These are phyloP conservation scores for Neria commutata DNA, from an alignment of 2,888 invertebrate genomes.

Conservation along the genomic window DNA sequence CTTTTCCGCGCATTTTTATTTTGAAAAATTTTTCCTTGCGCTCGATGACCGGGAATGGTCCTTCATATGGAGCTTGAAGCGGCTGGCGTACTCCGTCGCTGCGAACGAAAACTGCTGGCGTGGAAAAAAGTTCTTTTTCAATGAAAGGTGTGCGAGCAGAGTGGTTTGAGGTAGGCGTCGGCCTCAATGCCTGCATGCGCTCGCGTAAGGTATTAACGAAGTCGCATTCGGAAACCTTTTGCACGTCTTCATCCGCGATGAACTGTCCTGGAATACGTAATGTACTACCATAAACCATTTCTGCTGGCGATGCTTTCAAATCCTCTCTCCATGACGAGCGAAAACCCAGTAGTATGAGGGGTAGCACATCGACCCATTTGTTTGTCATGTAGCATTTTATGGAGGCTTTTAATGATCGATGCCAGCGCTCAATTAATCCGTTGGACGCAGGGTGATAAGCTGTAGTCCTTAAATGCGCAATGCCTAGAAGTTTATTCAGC, in stretches of 20 bases:
- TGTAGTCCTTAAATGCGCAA: slow-evolving; percentile 21
- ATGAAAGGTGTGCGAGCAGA: neutral
- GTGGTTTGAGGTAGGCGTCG: slow-evolving; percentile 7
- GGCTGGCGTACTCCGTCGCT: neutral
- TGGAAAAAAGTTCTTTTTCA: neutral
- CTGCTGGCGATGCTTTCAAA: slow-evolving; percentile 19
- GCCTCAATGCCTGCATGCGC: neutral
- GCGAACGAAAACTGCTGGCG: neutral
- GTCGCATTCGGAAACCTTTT: neutral
- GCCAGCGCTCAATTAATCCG: slow-evolving; percentile 25
- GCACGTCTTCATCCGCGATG: slow-evolving; percentile 3
- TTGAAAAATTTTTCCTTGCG: no score
- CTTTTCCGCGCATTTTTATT: neutral
- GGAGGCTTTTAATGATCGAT: slow-evolving; percentile 22
- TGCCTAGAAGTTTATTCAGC: slow-evolving; percentile 30
- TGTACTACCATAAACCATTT: slow-evolving; percentile 26
- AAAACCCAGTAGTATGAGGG: slow-evolving; percentile 20
- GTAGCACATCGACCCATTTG: slow-evolving; percentile 19
- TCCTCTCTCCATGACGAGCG: slow-evolving; percentile 23
- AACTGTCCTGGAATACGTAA: slow-evolving; percentile 27
- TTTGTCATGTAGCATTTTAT: slow-evolving; percentile 17
- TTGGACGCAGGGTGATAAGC: slow-evolving; percentile 25
- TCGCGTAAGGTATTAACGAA: neutral
- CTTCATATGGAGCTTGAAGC: slow-evolving; percentile 4
- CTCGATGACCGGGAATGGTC: neutral